A percentile compares a stretch with the other conserved stretches of the same genome.
These are phyloP conservation scores for Deilephila porcellus DNA, from an alignment of 2,888 invertebrate species.

Conservation along the genomic window DNA sequence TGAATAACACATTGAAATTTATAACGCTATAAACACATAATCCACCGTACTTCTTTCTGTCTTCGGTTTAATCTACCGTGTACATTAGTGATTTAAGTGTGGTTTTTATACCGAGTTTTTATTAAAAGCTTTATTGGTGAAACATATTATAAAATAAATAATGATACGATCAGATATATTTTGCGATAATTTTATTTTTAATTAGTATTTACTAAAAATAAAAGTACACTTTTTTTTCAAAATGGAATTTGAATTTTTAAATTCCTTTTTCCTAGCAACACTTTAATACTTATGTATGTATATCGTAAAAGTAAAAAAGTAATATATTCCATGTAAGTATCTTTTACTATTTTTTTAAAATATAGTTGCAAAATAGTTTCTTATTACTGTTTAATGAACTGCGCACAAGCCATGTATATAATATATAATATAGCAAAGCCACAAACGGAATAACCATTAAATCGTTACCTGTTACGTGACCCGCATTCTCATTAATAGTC, in stretches of 20 bases:
- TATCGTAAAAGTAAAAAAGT: too few relatives aligned
- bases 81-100: background rate
- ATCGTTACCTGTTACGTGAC: slow-evolving; percentile 11
- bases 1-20: slow-evolving; percentile 44
- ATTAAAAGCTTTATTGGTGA: too few relatives aligned
- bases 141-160: too few relatives aligned
- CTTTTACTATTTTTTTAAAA: background rate
- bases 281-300: too few relatives aligned
- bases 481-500: background rate
- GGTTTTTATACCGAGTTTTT: background rate
- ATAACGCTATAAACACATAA: slow-evolving; percentile 38
- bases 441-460: slow-evolving; percentile 25
- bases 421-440: too few relatives aligned
- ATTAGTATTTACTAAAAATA: too few relatives aligned
- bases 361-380: background rate
- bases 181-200: too few relatives aligned
- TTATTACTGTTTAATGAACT: slow-evolving; percentile 5
- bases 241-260: too few relatives aligned
- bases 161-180: too few relatives aligned
- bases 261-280: too few relatives aligned
- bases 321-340: too few relatives aligned
- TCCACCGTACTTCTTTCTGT: background rate
- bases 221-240: too few relatives aligned
- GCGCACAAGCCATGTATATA: background rate
- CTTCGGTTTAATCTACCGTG: background rate